phyloP scores from a whole-genome alignment of 1,140 invertebrate genomes.

The Scaptodrosophila lebanonensis region DNA sequence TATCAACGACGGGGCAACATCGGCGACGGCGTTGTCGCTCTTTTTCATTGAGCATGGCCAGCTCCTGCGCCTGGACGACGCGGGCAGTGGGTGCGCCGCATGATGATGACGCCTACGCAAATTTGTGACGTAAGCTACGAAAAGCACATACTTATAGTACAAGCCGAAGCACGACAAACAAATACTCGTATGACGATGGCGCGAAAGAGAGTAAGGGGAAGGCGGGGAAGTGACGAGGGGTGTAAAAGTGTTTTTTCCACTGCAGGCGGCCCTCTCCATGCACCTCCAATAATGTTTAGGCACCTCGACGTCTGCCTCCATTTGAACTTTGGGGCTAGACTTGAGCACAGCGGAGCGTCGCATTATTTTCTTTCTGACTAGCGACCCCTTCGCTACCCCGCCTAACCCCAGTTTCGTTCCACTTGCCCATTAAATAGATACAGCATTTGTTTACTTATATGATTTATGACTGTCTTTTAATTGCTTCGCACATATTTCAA shows the following conservation, averaged over 20 bases:
- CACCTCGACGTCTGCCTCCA: conserved; percentile 48
- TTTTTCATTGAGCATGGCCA: conserved; percentile 27
- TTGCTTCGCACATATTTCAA: too few relatives aligned
- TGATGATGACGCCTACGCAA: conserved; percentile 76
- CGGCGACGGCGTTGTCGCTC: conserved; percentile 22
- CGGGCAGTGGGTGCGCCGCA: conserved; percentile 69
- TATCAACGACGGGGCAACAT: conserved; percentile 37
- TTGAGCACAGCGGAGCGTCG: conserved; percentile 29
- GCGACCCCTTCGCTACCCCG: too few relatives aligned
- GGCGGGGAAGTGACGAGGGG: too few relatives aligned
- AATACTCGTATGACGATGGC: conserved; percentile 1
- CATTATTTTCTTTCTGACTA: conserved; percentile 1
- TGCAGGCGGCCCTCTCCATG: too few relatives aligned
- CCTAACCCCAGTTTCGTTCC: too few relatives aligned
- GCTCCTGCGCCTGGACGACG: conserved; percentile 12
- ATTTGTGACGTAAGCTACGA: conserved; percentile 74
- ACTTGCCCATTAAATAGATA: too few relatives aligned
- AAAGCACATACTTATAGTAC: conserved; percentile 25
- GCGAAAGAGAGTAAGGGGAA: too few relatives aligned
- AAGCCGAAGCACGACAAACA: conserved; percentile 15
- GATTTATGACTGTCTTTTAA: too few relatives aligned
- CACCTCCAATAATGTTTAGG: too few relatives aligned
- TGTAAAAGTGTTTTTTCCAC: too few relatives aligned
- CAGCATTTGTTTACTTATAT: too few relatives aligned
- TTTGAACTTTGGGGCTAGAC: conserved; percentile 59